A percentile compares a stretch with the other conserved stretches of the same genome.
These are phyloP conservation scores for Venturia canescens DNA, from an alignment of 1,140 invertebrate species.

Conservation along the genomic window DNA sequence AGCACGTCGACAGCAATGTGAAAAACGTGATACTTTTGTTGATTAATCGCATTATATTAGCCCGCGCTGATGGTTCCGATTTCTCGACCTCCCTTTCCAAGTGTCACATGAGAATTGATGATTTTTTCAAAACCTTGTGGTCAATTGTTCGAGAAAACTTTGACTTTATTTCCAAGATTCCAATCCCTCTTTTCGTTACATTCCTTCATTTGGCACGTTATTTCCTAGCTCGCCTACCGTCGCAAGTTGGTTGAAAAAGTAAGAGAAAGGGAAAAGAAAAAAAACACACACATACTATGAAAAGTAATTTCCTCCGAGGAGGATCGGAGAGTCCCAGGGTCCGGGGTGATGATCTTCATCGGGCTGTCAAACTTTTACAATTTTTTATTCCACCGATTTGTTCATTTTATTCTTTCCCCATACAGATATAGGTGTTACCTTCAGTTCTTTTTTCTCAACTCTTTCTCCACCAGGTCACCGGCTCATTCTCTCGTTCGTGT, in stretches of 20 bases:
- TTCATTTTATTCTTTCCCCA: slow-evolving; percentile 7
- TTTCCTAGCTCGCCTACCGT: neutral
- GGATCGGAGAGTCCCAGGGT: neutral
- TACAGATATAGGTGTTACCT: neutral
- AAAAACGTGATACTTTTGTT: no score
- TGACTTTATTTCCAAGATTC: no score
- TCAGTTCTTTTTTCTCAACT: neutral
- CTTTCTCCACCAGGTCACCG: neutral
- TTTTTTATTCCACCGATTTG: neutral
- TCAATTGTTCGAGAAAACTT: neutral
- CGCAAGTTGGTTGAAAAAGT: neutral
- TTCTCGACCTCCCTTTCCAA: no score
- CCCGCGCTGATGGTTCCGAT: no score
- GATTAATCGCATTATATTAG: no score
- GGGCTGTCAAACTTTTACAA: slow-evolving; percentile 5
- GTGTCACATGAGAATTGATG: no score
- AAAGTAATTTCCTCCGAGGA: slow-evolving; percentile 5
- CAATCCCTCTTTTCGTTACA: no score
- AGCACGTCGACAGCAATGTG: no score
- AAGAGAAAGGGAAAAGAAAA: no score
- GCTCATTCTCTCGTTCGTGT: slow-evolving; percentile 19
- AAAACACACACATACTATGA: no score
- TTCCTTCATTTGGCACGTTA: neutral
- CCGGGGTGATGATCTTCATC: neutral
- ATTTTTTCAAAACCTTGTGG: neutral